A percentile compares a stretch with the other conserved stretches of the same genome.
Conservation (phyloP, 2,888 invertebrate genomes). For the Harpalus rubripes region DNA sequence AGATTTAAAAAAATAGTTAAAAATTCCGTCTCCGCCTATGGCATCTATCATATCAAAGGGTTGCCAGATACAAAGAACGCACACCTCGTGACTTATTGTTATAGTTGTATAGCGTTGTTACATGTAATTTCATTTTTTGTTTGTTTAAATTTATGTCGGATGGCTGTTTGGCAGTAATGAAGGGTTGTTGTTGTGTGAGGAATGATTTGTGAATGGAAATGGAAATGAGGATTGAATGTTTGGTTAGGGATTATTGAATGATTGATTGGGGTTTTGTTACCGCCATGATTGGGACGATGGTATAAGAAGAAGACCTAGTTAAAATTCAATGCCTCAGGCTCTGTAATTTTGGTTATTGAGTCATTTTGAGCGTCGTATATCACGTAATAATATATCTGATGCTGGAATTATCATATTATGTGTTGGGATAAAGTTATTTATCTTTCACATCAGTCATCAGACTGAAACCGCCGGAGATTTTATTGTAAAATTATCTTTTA, state of each 20-base stretch:
- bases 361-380: constrained; percentile 14
- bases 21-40: constrained; percentile 11
- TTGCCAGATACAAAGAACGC: constrained; percentile 3
- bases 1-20: not conserved
- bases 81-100: constrained; percentile 28
- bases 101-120: constrained; percentile 41
- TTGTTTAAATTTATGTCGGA: constrained; percentile 42
- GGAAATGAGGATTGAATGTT: constrained; percentile 11
- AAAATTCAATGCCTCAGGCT: constrained; percentile 21
- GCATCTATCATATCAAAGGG: not conserved
- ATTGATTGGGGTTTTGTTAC: constrained; percentile 28
- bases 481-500: too few relatives aligned
- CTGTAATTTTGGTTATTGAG: constrained; percentile 31
- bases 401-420: constrained; percentile 25
- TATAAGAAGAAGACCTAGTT: constrained; percentile 7
- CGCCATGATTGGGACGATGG: constrained; percentile 19
- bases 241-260: constrained; percentile 30
- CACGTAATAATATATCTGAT: constrained; percentile 18
- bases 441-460: not conserved
- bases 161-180: constrained; percentile 24
- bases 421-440: not conserved
- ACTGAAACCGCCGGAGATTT: too few relatives aligned
- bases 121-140: constrained; percentile 37
- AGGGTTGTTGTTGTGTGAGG: constrained; percentile 1
- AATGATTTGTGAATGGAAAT: constrained; percentile 41